Conservation (phyloP, 1,140 invertebrate genomes). For the Arctopsyche grandis region DNA sequence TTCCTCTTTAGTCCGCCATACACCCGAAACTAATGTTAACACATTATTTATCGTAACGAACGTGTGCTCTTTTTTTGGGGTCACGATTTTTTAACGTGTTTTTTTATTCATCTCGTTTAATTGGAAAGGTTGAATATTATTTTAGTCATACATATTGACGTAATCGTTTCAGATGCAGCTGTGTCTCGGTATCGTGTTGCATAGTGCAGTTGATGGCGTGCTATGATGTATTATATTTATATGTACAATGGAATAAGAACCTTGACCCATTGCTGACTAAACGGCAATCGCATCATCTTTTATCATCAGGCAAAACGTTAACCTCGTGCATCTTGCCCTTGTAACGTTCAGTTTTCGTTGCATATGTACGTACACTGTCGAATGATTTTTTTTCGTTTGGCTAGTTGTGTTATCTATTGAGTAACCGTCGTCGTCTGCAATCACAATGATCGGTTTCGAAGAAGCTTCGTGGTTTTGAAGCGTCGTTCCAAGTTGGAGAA, state of each 20-base stretch:
- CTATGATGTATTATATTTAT: conserved; percentile 15
- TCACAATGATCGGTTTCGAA: not conserved
- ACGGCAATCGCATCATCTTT: conserved; percentile 24
- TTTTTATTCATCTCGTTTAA: conserved; percentile 14
- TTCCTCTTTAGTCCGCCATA: conserved; percentile 13
- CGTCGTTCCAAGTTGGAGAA: not conserved
- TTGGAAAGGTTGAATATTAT: conserved; percentile 8
- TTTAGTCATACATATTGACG: conserved; percentile 13
- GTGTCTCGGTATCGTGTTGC: conserved; percentile 26
- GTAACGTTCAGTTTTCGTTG: not conserved
- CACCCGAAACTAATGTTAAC: conserved; percentile 41
- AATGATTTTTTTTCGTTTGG: not conserved
- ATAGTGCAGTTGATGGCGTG: conserved; percentile 23
- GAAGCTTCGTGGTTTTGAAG: not conserved
- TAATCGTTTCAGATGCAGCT: conserved; percentile 35
- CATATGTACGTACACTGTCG: not conserved
- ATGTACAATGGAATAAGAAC: not conserved
- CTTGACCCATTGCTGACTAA: conserved; percentile 46
- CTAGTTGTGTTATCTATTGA: not conserved
- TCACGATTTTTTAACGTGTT: not conserved
- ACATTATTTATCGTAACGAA: conserved; percentile 39
- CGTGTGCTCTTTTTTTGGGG: not conserved
- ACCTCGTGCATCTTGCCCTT: conserved; percentile 18
- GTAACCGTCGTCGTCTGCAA: not conserved
- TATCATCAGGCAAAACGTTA: conserved; percentile 28